Conservation (phyloP, 1,140 invertebrate genomes). For the Drosophila ficusphila region DNA sequence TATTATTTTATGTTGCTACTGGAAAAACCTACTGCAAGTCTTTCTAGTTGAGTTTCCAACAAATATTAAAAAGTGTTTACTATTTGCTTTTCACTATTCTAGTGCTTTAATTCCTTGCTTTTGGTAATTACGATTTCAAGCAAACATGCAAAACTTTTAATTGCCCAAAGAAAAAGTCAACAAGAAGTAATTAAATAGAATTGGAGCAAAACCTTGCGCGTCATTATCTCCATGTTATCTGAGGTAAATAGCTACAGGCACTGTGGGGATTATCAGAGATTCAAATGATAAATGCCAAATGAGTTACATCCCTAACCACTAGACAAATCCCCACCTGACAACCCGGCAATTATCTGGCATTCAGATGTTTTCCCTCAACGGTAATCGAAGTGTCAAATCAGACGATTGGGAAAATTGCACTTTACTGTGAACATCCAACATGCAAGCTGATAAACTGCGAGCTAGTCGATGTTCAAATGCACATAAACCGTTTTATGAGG, state of each 20-base stretch:
- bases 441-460: conserved; percentile 35
- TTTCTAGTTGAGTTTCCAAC: background rate
- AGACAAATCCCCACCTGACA: conserved; percentile 15
- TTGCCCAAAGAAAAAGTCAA: conserved; percentile 35
- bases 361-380: conserved; percentile 21
- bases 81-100: conserved; percentile 24
- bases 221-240: conserved; percentile 32
- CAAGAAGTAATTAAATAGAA: conserved; percentile 37
- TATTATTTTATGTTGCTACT: conserved; percentile 3
- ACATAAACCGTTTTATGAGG: conserved; percentile 39
- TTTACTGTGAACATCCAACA: conserved; percentile 46
- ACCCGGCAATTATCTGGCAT: conserved; percentile 28
- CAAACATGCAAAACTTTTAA: conserved; percentile 49
- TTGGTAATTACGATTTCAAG: conserved; percentile 23
- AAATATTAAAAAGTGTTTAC: conserved; percentile 15
- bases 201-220: conserved; percentile 40
- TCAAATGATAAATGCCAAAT: conserved; percentile 52
- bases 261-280: conserved; percentile 41
- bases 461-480: background rate
- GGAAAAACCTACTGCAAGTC: background rate
- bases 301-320: conserved; percentile 28
- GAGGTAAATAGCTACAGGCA: conserved; percentile 15
- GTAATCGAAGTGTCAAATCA: conserved; percentile 23
- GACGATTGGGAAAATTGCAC: conserved; percentile 18
- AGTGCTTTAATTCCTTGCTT: conserved; percentile 16